Evolutionary conservation across 1,140 invertebrate species (phyloP).

Genomic region (Euwallacea fornicatus): DNA sequence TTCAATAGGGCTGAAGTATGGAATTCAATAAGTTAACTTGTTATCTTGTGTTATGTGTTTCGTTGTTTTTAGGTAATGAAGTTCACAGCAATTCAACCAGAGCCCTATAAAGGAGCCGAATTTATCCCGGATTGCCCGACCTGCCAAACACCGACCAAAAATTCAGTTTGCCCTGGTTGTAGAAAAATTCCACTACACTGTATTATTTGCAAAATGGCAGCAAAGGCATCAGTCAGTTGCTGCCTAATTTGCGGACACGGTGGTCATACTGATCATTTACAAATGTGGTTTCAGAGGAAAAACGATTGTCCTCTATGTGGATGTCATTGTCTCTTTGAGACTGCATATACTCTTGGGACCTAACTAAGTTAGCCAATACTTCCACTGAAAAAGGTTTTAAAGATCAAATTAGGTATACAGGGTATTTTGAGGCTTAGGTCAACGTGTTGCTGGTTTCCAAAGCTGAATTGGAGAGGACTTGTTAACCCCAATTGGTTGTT

Average conservation of each 20-base stretch:
- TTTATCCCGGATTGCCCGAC: constrained; percentile 73
- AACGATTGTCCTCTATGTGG: constrained; percentile 82
- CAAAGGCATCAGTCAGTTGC: constrained; percentile 79
- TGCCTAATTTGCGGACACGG: constrained; percentile 89
- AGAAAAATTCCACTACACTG: constrained; percentile 60
- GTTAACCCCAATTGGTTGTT: too few relatives aligned
- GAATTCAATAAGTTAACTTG: background rate
- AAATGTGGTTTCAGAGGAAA: constrained; percentile 74
- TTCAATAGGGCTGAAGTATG: constrained; percentile 77
- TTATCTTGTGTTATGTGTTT: background rate
- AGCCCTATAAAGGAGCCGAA: constrained; percentile 71
- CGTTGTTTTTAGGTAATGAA: constrained; percentile 60
- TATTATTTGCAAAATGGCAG: constrained; percentile 81
- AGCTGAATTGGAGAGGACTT: too few relatives aligned
- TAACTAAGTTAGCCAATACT: constrained; percentile 11
- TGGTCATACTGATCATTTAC: constrained; percentile 81
- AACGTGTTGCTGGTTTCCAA: too few relatives aligned
- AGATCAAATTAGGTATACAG: too few relatives aligned
- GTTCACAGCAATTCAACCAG: constrained; percentile 63
- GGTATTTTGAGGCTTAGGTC: too few relatives aligned
- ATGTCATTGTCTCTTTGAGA: constrained; percentile 79
- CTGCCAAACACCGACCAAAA: constrained; percentile 66
- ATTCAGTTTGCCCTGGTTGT: constrained; percentile 63
- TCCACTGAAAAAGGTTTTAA: too few relatives aligned
- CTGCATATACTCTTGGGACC: constrained; percentile 43